Percentiles rank a stretch among this genome's conserved stretches.
These are phyloP conservation scores for Enteromius mattozi DNA, from an alignment of 2,797 vertebrate genomes.

Conservation along the genomic window DNA sequence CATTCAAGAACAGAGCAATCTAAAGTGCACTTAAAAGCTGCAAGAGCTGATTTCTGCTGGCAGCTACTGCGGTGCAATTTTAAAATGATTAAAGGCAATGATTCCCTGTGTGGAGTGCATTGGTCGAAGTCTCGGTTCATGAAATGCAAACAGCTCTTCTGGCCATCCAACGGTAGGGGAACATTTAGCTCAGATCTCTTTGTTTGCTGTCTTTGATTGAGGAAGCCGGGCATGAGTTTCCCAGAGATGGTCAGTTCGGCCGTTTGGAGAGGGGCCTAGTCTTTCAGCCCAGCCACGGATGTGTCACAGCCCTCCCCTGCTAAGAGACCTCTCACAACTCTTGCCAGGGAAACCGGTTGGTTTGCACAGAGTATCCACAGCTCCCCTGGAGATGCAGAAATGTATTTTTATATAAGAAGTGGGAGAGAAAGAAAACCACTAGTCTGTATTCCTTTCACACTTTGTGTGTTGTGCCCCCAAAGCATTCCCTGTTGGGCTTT, in stretches of 20 bases:
- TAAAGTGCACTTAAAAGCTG: conserved; percentile 3
- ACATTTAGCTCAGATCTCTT: conserved; percentile 41
- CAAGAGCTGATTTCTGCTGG: conserved; percentile 27
- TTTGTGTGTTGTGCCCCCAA: conserved; percentile 53
- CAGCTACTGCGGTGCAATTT: conserved; percentile 31
- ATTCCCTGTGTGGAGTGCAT: conserved; percentile 29
- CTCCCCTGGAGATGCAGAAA: conserved; percentile 16
- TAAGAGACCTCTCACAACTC: conserved; percentile 33
- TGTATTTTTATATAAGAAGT: conserved; percentile 42
- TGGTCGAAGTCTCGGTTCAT: conserved; percentile 20
- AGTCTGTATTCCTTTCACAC: conserved; percentile 60
- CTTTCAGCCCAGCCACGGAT: conserved; percentile 25
- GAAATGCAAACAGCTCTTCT: conserved; percentile 44
- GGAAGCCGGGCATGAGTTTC: conserved; percentile 40
- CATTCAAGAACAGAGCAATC: background rate
- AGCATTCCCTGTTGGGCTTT: conserved; percentile 61
- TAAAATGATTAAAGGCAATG: conserved; percentile 47
- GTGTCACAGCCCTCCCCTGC: conserved; percentile 28
- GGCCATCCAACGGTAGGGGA: conserved; percentile 5
- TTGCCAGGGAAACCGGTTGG: conserved; percentile 47
- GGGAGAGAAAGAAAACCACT: conserved; percentile 40
- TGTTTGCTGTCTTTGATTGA: conserved; percentile 49
- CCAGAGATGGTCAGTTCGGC: conserved; percentile 28
- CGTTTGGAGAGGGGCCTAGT: conserved; percentile 39
- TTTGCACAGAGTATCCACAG: conserved; percentile 38